Percentiles rank a stretch among this genome's conserved stretches.
These are phyloP conservation scores for Remorina albescens DNA, from an alignment of 2,797 vertebrate genomes.

Conservation along the genomic window DNA sequence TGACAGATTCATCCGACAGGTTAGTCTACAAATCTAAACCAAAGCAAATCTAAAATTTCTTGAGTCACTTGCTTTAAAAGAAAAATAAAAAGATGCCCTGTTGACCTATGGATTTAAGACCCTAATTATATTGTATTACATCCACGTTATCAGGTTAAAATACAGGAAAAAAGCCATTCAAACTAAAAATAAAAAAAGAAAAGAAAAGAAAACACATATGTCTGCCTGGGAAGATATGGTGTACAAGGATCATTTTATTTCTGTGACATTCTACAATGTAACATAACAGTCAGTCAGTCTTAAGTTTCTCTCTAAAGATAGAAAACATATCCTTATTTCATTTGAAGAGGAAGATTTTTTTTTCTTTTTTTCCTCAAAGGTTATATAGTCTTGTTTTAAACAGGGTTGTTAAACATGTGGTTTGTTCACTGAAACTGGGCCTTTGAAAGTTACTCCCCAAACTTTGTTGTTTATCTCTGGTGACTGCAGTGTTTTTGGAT, in stretches of 20 bases:
- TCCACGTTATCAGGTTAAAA: not conserved
- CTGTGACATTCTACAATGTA: not conserved
- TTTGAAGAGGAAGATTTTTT: not conserved
- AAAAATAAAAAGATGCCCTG: not conserved
- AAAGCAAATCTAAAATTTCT: not conserved
- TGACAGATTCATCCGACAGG: constrained; percentile 98
- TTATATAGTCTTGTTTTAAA: constrained; percentile 11
- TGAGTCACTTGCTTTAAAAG: not conserved
- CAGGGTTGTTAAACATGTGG: constrained; percentile 35
- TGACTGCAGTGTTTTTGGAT: constrained; percentile 56
- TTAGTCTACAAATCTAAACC: constrained; percentile 68
- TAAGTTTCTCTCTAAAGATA: constrained; percentile 10
- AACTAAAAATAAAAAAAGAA: not conserved
- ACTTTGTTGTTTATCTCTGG: constrained; percentile 62
- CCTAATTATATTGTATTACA: too few species aligned
- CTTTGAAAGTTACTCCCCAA: constrained; percentile 50
- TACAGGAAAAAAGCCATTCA: not conserved
- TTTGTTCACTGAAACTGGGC: constrained; percentile 21
- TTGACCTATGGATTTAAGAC: not conserved
- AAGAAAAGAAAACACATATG: not conserved
- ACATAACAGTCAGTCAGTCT: not conserved
- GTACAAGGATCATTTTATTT: not conserved
- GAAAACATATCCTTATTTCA: constrained; percentile 2
- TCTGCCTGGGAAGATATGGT: not conserved
- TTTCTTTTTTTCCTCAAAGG: constrained; percentile 2